Evolutionary conservation across 1,140 invertebrate species (phyloP).

Genomic region (Brachionus rotundiformis): DNA sequence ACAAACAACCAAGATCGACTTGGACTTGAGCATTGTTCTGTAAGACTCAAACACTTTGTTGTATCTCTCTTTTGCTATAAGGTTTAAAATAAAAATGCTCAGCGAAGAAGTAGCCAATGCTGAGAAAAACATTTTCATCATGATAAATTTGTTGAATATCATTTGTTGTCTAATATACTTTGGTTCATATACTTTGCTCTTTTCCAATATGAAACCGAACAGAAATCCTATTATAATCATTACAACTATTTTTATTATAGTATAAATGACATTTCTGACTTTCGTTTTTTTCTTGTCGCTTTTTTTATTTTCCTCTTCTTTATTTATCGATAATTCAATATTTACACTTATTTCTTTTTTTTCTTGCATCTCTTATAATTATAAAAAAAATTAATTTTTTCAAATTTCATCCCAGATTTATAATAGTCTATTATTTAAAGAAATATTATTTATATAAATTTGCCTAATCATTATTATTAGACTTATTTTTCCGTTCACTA

Average conservation of each 20-base stretch:
- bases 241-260: neutral
- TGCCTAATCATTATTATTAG: neutral
- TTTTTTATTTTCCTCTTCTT: neutral
- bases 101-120: neutral
- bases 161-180: conserved; percentile 39
- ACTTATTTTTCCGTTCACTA: neutral
- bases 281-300: neutral
- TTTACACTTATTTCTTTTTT: neutral
- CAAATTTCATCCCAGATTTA: neutral
- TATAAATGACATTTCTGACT: too few relatives aligned
- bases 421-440: neutral
- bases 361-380: neutral
- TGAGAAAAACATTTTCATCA: conserved; percentile 51
- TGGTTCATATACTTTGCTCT: conserved; percentile 40
- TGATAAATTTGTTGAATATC: conserved; percentile 36
- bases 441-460: neutral
- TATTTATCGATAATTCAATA: neutral
- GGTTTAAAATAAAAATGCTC: neutral
- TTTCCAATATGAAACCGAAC: conserved; percentile 29
- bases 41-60: conserved; percentile 33
- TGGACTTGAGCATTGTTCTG: neutral
- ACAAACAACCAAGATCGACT: conserved; percentile 11
- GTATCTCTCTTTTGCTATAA: conserved; percentile 13
- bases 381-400: neutral
- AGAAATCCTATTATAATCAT: neutral